phyloP scores from a whole-genome alignment of 2,888 invertebrate species.

The Pachliopta kotzebuea region DNA sequence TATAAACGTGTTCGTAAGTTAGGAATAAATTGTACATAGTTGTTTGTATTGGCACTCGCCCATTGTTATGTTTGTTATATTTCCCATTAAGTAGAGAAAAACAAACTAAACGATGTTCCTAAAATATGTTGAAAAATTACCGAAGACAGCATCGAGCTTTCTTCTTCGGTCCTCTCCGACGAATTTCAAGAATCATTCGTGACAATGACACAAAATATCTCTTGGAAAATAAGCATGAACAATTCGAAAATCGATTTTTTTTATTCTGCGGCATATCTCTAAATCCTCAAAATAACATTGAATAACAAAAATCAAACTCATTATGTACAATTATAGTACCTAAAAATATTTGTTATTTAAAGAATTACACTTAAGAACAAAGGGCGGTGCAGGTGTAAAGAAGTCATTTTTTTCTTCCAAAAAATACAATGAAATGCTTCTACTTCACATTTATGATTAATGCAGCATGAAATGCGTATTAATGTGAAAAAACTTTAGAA shows the following conservation, averaged over 20 bases:
- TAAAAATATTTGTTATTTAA: not conserved
- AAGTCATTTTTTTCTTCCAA: not conserved
- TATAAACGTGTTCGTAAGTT: constrained; percentile 53
- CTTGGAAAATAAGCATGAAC: not conserved
- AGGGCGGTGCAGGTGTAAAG: not conserved
- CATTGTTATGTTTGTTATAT: constrained; percentile 48
- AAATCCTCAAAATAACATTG: too few species aligned
- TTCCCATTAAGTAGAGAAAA: constrained; percentile 10
- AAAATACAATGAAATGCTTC: not conserved
- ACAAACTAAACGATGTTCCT: not conserved
- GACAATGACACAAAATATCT: not conserved
- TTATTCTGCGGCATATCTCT: not conserved
- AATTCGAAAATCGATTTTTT: not conserved
- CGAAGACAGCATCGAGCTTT: not conserved
- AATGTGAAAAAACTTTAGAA: not conserved
- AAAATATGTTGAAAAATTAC: not conserved
- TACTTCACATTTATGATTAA: not conserved
- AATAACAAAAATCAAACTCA: too few species aligned
- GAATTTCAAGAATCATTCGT: not conserved
- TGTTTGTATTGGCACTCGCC: constrained; percentile 59
- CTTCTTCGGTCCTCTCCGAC: not conserved
- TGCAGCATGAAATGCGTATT: not conserved
- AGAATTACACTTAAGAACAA: not conserved
- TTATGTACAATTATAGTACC: not conserved
- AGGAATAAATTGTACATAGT: constrained; percentile 58